Base-by-base conservation (phyloP, 2,888 invertebrate genomes). In the Drosophila greeni region DNA sequence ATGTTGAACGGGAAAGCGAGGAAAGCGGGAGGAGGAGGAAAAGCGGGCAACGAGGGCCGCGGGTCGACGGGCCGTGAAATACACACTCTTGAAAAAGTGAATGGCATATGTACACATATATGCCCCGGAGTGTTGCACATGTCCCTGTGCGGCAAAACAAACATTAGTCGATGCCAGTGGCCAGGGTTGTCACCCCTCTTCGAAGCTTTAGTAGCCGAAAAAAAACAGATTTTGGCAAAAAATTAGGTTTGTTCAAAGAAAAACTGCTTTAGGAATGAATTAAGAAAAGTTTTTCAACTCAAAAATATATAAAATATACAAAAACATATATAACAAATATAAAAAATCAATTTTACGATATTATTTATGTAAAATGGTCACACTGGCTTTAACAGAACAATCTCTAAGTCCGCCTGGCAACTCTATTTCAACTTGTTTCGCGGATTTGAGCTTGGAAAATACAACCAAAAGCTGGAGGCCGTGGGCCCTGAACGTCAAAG, bases 111-210 rank as follows among this genome's bases (percentile, higher is more conserved):
- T 69, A 83, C 79, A 81, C 74, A 75, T 42, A 68, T 73, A 75
- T 85, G 76, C 81, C 85, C 85, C 75, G 78, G 76, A 80, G 86
- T 83, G 83, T 75, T 82, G 84, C 86, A 85, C 82, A 86, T 87
- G 87, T 85, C 86, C 70, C 83, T 80, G 75, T 77, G 81, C 76
- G 79, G 72, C 78, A 80, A 71, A 77, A 83, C 82, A 83, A 83
- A 79, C 83, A 85, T 74, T 39, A 57, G 37, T 18, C 52, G 40
- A 40, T 33, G 45, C 39, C 39, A 20, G 2, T 37, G 8, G 29
- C 43, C 37, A 70, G 39, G 48, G 58, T 33, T 56, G 59, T 12
- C 58, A 37, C 2, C 29, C 29, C 23, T 6, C 11, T 16, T 2
- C 12, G 16, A n/a, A n/a, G n/a, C 3, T 31, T 31, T 31, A 24